Base-by-base conservation (phyloP, 2,888 invertebrate species). In the Drosophila kanekoi region DNA sequence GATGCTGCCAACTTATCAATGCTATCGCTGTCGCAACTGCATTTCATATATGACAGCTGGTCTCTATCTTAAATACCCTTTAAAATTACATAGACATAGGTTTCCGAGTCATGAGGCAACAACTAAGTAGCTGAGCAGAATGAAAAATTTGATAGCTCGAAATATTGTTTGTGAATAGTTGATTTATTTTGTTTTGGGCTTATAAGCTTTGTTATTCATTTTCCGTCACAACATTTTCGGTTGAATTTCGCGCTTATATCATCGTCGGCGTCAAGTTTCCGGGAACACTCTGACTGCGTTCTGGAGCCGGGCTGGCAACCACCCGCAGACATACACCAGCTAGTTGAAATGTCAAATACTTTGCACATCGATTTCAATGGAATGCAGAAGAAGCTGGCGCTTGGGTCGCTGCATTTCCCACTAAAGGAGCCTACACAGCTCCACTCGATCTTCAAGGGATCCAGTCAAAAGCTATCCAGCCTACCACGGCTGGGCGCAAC, bases 371-470 rank as follows among this genome's bases (percentile, higher is more conserved):
- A 38, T 10, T 32, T 41, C 4, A 11, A n/a, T 1, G 18, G 20
- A 33, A 40, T 52, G 54, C 40, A 52, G 40, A 40, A 32, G 8
- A 52, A 58, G 32, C 11, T 58, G 33, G 35, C 33, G 2, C 10
- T 43, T 3, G 16, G 28, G 13, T 13, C 56, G 41, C 0, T 53
- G 23, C 54, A 53, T 8, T 35, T 23, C 4, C 41, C 59, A 2
- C 8, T 35, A 32, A 58, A 53, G 14, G 54, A 58, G 0, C 33
- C 33, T 2, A 3, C 37, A 4, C 52, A 52, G n/a, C 28, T 57
- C 16, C 51, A 38, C 18, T 10, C 53, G 10, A 23, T 59, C 2
- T 18, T 43, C 41, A 59, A 28, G 16, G n/a, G 23, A 4, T 4
- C 20, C 33, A 35, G n/a, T 3, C 20, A 23, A 14, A 23, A 11